These are phyloP conservation scores for Acrocera orbiculus DNA, from an alignment of 2,888 invertebrate species.

Conservation along the genomic window DNA sequence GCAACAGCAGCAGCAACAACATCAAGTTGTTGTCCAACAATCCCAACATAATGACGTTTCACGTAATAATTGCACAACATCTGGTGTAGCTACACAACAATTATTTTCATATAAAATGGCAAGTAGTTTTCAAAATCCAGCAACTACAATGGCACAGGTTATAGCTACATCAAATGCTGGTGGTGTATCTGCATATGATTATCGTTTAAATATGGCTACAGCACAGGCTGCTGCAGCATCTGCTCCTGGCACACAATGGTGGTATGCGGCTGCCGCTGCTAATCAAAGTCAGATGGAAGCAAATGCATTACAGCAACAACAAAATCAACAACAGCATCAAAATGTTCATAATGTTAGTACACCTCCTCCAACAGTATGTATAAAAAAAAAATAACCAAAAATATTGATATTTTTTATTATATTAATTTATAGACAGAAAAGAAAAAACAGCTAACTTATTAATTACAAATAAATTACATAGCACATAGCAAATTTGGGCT, in stretches of 20 bases:
- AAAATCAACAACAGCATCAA: conserved; percentile 35
- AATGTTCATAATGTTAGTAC: conserved; percentile 29
- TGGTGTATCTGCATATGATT: conserved; percentile 53
- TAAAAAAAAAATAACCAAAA: conserved; percentile 18
- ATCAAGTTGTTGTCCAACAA: conserved; percentile 32
- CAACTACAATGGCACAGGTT: conserved; percentile 47
- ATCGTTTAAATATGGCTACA: conserved; percentile 44
- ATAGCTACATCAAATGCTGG: conserved; percentile 40
- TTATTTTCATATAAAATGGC: conserved; percentile 76
- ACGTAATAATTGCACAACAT: conserved; percentile 39
- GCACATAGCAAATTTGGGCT: neutral
- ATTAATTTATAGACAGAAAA: no score
- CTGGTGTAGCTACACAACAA: conserved; percentile 47
- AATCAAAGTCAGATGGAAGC: conserved; percentile 36
- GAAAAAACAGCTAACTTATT: neutral
- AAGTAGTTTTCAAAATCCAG: conserved; percentile 58
- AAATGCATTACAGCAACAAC: conserved; percentile 40
- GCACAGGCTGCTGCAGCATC: conserved; percentile 33
- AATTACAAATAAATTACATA: neutral
- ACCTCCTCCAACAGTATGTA: conserved; percentile 30
- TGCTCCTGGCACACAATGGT: conserved; percentile 47
- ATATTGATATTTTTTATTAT: no score
- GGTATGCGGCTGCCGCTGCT: conserved; percentile 53
- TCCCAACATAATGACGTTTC: conserved; percentile 35
- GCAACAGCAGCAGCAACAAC: conserved; percentile 32